These are phyloP conservation scores for Microctenopoma stevenorrisi DNA, from an alignment of 2,797 vertebrate genomes.

Conservation along the genomic window DNA sequence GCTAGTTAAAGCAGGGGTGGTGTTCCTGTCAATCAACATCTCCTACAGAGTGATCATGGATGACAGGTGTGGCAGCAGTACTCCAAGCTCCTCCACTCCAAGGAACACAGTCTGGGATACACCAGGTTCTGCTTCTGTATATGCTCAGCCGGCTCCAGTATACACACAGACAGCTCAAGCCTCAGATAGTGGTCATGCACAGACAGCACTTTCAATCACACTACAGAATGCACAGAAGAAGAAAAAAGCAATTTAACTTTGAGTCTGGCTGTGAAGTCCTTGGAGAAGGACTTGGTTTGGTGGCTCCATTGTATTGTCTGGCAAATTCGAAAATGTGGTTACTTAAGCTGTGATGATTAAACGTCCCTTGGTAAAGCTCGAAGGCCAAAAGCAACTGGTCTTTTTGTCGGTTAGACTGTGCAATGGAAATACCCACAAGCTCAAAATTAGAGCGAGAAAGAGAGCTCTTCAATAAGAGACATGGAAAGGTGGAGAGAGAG, in stretches of 20 bases:
- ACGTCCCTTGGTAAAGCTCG: constrained; percentile 69
- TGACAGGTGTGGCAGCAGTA: constrained; percentile 67
- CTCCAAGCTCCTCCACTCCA: constrained; percentile 50
- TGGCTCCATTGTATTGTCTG: constrained; percentile 76
- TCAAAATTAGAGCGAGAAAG: constrained; percentile 60
- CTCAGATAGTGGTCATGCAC: constrained; percentile 52
- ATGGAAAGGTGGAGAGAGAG: constrained; percentile 24
- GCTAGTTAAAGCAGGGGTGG: constrained; percentile 60
- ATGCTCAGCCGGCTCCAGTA: constrained; percentile 48
- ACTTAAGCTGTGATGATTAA: constrained; percentile 77
- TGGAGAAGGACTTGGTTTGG: constrained; percentile 60
- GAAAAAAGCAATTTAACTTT: constrained; percentile 43
- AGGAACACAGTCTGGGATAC: constrained; percentile 57
- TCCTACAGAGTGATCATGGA: constrained; percentile 43
- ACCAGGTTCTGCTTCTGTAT: constrained; percentile 34
- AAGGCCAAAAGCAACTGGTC: constrained; percentile 79
- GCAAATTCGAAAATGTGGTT: constrained; percentile 72
- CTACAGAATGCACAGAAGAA: constrained; percentile 42
- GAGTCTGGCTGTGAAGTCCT: constrained; percentile 43
- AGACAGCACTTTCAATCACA: constrained; percentile 61
- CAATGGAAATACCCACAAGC: constrained; percentile 80
- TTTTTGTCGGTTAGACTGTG: constrained; percentile 77
- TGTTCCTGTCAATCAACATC: constrained; percentile 73
- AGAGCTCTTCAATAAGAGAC: constrained; percentile 49
- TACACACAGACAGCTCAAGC: constrained; percentile 46